Base-by-base conservation (phyloP, 2,888 invertebrate genomes). In the Scaptomyza reducta region DNA sequence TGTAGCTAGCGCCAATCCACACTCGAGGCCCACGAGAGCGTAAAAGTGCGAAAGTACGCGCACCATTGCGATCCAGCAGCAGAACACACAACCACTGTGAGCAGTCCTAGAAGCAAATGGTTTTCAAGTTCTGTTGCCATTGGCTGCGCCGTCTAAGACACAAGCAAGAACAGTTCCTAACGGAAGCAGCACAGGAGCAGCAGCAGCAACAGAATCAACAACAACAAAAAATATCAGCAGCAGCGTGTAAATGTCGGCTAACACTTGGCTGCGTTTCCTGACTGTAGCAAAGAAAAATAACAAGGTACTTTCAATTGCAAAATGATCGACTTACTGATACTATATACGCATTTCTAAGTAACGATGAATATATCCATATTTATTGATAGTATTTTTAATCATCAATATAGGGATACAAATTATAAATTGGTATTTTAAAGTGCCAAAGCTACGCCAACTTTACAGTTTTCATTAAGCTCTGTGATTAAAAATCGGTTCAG, bases 191-290 rank as follows among this genome's bases (percentile, higher is more conserved):
- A 33, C 35, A 66, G 44, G 50, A 69, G 29, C 46, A 46, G n/a
- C 31, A 56, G 14, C 14, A 59, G 2, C 22, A 54, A 11, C 6
- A 54, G 6, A 25, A 42, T 2, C 16, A 59, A 16, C 11, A 47
- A 14, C 41, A 59, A 9, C 18, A 56, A 10, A 35, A 61, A 49
- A 50, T 46, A 55, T 18, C 44, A 51, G 31, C 59, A 69, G 70
- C 65, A 69, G 81, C 70, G 84, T 84, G 87, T 86, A 89, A 89
- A 88, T 81, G 80, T 79, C 77, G 74, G 74, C 80, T 74, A 81
- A 74, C 79, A 84, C 84, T 79, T 82, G 82, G 79, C 74, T 82
- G 75, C 67, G 78, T 77, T 86, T 88, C 78, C 87, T 79, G 73
- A 33, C 58, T 55, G 25, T 49, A 59, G 65, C 45, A 10, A 40